Base-by-base conservation (phyloP, 2,797 vertebrate genomes). In the Helostoma temminkii region DNA sequence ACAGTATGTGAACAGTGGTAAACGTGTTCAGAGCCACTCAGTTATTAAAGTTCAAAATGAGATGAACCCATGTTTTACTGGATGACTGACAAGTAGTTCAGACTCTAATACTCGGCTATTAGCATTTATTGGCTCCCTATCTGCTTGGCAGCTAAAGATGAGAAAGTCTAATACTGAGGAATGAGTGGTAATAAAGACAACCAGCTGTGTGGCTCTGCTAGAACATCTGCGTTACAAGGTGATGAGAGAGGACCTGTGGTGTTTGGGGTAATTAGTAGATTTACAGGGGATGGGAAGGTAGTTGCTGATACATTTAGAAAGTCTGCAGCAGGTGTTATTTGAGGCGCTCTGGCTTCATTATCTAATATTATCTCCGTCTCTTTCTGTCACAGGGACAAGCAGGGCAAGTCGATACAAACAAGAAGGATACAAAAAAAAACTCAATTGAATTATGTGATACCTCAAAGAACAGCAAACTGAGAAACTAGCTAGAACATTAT, bases 201-300 rank as follows among this genome's bases (percentile, higher is more conserved):
- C 65, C 84, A 88, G 87, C 80, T 83, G 80, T 41, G 66, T 12
- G 12, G 52, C 50, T 60, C 63, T 53, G 57, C 34, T 14, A 19
- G 55, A 77, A 84, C 84, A 87, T 88, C 62, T 91, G 83, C 71
- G 82, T 41, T 39, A 34, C 50, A 16, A 71, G 71, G 61, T 30
- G 76, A 76, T 18, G 57, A 74, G 41, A 76, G 65, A 61, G 56
- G 57, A 21, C 49, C 58, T 19, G 4, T 12, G 25, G 77, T 50
- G 79, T 66, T 59, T 39, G 52, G 43, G 52, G 45, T 87, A 69
- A 88, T 89, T 83, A 79, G 77, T 56, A 69, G 76, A 86, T 83
- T 86, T 84, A 82, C 67, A 71, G 43, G 70, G 55, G 45, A 52
- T 5, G 58, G 53, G 52, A 66, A 50, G 63, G 61, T 10, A 15